Conservation (phyloP, 1,140 invertebrate genomes). For the Mactra quadrangularis region DNA sequence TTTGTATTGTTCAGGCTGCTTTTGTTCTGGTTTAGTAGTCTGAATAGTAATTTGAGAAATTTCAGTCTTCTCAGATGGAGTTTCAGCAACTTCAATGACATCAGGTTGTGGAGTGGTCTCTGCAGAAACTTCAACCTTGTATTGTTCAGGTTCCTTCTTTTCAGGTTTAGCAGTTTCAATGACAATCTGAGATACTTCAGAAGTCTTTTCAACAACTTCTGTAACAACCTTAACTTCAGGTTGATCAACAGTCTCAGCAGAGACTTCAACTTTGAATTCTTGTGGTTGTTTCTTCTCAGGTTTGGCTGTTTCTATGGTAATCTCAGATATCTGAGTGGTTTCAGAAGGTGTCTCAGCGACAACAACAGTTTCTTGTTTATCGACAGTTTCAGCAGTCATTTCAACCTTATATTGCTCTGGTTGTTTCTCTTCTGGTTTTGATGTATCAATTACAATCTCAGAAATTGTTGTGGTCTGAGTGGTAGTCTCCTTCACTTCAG, state of each 20-base stretch:
- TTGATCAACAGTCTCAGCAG: not conserved
- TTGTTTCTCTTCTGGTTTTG: constrained; percentile 21
- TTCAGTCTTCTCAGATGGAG: constrained; percentile 41
- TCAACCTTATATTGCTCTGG: constrained; percentile 45
- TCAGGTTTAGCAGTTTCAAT: constrained; percentile 50
- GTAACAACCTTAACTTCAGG: constrained; percentile 49
- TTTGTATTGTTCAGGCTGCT: constrained; percentile 62
- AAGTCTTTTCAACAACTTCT: constrained; percentile 49
- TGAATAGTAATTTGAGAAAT: constrained; percentile 58
- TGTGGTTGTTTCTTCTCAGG: constrained; percentile 53
- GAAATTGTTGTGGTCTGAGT: constrained; percentile 19
- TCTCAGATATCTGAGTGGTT: not conserved
- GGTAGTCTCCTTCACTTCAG: constrained; percentile 32
- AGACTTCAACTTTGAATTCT: constrained; percentile 42
- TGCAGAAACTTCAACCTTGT: constrained; percentile 60
- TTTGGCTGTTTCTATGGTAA: not conserved
- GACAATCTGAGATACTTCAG: constrained; percentile 58
- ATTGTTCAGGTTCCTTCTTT: constrained; percentile 58
- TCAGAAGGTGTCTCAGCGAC: constrained; percentile 22
- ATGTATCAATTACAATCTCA: constrained; percentile 41
- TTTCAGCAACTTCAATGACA: constrained; percentile 56
- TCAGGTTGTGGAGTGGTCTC: constrained; percentile 63
- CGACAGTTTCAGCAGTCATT: constrained; percentile 16
- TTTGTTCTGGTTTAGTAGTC: constrained; percentile 55
- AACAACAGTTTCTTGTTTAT: constrained; percentile 73